These are phyloP conservation scores for Pardosa pseudoannulata DNA, from an alignment of 2,888 invertebrate genomes.

Conservation along the genomic window DNA sequence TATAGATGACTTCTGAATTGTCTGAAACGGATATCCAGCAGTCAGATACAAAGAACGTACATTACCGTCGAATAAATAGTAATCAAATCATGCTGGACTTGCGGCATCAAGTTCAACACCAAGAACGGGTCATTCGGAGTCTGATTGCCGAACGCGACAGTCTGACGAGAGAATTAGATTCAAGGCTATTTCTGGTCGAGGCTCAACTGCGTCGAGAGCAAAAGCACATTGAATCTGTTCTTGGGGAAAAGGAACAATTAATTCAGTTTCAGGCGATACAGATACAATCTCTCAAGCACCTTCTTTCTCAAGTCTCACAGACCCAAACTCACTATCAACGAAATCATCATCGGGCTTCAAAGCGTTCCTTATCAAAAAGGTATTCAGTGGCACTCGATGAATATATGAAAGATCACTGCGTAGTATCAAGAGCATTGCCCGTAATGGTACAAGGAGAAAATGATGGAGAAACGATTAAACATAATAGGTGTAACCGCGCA, in stretches of 20 bases:
- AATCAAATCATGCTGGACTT: slow-evolving; percentile 62
- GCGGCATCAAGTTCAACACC: slow-evolving; percentile 51
- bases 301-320: slow-evolving; percentile 36
- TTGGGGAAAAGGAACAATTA: slow-evolving; percentile 54
- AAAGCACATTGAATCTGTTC: slow-evolving; percentile 55
- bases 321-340: slow-evolving; percentile 18
- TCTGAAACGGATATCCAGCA: neutral
- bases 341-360: slow-evolving; percentile 12
- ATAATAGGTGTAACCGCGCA: slow-evolving; percentile 15
- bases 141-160: slow-evolving; percentile 43
- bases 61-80: slow-evolving; percentile 30
- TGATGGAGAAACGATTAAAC: neutral
- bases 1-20: slow-evolving; percentile 24
- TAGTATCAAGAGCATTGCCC: slow-evolving; percentile 60
- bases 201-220: slow-evolving; percentile 59
- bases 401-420: slow-evolving; percentile 52
- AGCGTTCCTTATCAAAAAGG: slow-evolving; percentile 20
- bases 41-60: neutral
- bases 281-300: slow-evolving; percentile 42
- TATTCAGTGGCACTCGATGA: slow-evolving; percentile 57
- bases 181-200: slow-evolving; percentile 56
- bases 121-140: slow-evolving; percentile 42
- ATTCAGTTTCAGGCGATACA: slow-evolving; percentile 52
- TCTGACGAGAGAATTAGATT: slow-evolving; percentile 50
- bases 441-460: slow-evolving; percentile 37